Percentiles rank a stretch among this genome's conserved stretches.
These are phyloP conservation scores for Lepidocolaptes lacrymiger DNA, from an alignment of 2,797 vertebrate species.

Conservation along the genomic window DNA sequence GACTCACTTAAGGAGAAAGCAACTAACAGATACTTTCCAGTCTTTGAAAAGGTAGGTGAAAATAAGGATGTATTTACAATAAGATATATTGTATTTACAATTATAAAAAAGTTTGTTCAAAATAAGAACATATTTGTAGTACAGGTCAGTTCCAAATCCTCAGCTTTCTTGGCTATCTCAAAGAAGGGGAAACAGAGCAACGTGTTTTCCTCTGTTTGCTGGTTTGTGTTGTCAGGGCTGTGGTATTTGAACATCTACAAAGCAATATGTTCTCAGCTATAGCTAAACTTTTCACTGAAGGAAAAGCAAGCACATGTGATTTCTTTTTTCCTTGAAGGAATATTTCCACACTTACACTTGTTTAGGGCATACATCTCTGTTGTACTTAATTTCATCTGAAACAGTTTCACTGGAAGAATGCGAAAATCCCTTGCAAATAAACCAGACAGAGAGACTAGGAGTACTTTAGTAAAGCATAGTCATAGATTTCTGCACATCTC, in stretches of 20 bases:
- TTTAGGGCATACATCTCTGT: not conserved
- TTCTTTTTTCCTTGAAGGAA: not conserved
- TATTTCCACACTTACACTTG: not conserved
- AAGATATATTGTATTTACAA: not conserved
- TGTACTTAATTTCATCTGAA: not conserved
- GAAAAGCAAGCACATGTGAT: not conserved
- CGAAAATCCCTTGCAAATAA: not conserved
- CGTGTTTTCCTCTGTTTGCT: not conserved
- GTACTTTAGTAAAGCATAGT: not conserved
- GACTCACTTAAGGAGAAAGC: slow-evolving; percentile 78
- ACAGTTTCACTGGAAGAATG: not conserved
- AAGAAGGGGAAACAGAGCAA: not conserved
- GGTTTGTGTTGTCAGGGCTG: not conserved
- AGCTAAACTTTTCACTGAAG: not conserved
- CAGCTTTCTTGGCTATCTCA: not conserved
- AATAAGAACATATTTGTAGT: not conserved
- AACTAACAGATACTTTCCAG: slow-evolving; percentile 82
- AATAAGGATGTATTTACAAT: not conserved
- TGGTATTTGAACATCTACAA: not conserved
- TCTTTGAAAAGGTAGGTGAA: slow-evolving; percentile 85
- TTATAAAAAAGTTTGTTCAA: not conserved
- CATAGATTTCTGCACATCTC: not conserved
- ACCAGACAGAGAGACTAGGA: not conserved
- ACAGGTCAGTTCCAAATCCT: not conserved
- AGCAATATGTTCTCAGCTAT: not conserved